These are phyloP conservation scores for Sebastes elongatus DNA, from an alignment of 2,797 vertebrate species.

Conservation along the genomic window DNA sequence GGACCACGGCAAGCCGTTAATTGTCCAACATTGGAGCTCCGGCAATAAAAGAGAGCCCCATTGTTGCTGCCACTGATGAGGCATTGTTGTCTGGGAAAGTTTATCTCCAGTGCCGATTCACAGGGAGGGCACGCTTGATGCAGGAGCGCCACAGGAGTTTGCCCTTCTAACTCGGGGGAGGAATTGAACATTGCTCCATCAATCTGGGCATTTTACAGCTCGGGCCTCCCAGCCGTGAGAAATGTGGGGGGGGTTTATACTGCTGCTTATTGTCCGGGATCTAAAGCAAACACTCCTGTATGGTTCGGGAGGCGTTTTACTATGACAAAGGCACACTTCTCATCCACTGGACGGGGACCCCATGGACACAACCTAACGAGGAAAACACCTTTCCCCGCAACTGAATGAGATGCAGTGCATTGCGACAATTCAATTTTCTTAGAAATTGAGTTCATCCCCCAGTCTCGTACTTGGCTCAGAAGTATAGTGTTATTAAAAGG, in stretches of 20 bases:
- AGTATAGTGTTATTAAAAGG: slow-evolving; percentile 8
- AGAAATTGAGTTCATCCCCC: slow-evolving; percentile 13
- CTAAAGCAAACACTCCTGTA: slow-evolving; percentile 58
- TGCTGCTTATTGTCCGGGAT: slow-evolving; percentile 70
- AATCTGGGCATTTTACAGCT: slow-evolving; percentile 81
- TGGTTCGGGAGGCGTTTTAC: slow-evolving; percentile 34
- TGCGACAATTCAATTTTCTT: slow-evolving; percentile 1
- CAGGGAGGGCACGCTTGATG: slow-evolving; percentile 75
- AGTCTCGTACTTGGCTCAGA: not conserved
- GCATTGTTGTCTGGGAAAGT: slow-evolving; percentile 75
- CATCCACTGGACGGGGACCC: slow-evolving; percentile 11
- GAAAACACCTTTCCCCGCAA: slow-evolving; percentile 12
- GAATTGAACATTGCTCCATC: slow-evolving; percentile 81
- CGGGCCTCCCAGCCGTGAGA: slow-evolving; percentile 74
- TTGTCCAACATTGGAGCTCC: slow-evolving; percentile 71
- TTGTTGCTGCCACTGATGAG: slow-evolving; percentile 74
- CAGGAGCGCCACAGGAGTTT: slow-evolving; percentile 73
- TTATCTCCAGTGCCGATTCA: slow-evolving; percentile 78
- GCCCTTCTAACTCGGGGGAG: slow-evolving; percentile 78
- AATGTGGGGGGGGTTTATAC: slow-evolving; percentile 81
- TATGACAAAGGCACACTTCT: slow-evolving; percentile 22
- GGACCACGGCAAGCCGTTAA: slow-evolving; percentile 76
- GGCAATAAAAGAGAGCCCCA: slow-evolving; percentile 73
- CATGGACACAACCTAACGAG: slow-evolving; percentile 24
- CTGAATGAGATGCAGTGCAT: slow-evolving; percentile 5